Base-by-base conservation (phyloP, 1,140 invertebrate genomes). In the Leptinotarsa undecemlineata region DNA sequence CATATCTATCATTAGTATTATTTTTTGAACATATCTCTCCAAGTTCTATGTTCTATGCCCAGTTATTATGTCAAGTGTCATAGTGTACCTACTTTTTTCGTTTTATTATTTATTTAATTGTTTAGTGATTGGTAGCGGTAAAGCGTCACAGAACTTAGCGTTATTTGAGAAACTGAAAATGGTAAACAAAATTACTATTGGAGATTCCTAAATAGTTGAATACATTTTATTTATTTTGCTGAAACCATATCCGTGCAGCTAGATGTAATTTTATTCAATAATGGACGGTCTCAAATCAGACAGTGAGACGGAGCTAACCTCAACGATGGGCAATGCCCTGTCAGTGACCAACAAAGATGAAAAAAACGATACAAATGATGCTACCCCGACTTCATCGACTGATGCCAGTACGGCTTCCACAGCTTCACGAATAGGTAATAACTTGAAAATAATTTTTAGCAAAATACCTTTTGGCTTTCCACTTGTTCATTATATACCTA, bases 191-290 rank as follows among this genome's bases (percentile, higher is more conserved):
- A 64, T 23, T 23, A 23, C 26, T 64, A 21, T 15, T 64, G 63
- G 63, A 20, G 20, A 20, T 15, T 64, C 19, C 17, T 23, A 21
- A 64, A 17, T 15, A 64, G 63, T 64, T 64, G 26, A 64, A 64
- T n/a, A 42, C 3, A 42, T 42, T 42, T 42, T 42, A 42, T 42
- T 42, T 11, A 42, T 11, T 42, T 42, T 42, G 33, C 33, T 11
- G 33, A 42, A 42, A 42, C 11, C 17, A 61, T 61, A 64, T 64
- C 20, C 14, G 63, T 64, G 26, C 26, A 20, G 20, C 21, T 64
- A 33, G 26, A 64, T 64, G 63, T 64, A 33, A 64, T 64, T 90
- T 90, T 89, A 86, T 87, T 90, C 90, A 90, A 92, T 90, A 90
- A 82, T 81, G 80, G 80, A 81, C 67, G 70, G 74, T 74, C 72